A percentile compares a stretch with the other conserved stretches of the same genome.
Conservation (phyloP, 1,140 invertebrate genomes). For the Papilio helenus region DNA sequence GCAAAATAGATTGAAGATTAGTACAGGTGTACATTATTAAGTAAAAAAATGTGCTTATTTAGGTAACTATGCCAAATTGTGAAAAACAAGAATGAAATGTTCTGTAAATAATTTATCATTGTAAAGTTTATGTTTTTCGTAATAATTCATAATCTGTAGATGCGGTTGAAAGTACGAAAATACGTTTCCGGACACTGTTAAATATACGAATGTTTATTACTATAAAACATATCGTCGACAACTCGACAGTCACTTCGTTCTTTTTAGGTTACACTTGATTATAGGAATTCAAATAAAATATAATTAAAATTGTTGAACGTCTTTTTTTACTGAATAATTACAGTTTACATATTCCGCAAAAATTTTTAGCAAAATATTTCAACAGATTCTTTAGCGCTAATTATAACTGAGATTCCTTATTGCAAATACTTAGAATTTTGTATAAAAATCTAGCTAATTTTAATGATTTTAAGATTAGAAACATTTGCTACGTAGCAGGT, state of each 20-base stretch:
- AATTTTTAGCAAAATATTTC: not conserved
- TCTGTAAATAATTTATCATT: not conserved
- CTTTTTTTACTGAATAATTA: constrained; percentile 9
- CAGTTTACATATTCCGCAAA: not conserved
- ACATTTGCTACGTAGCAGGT: not conserved
- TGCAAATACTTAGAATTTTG: not conserved
- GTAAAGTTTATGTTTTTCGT: not conserved
- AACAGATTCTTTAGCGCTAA: not conserved
- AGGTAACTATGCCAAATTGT: too few species aligned
- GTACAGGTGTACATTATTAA: too few species aligned
- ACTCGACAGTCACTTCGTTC: not conserved
- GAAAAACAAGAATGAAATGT: not conserved
- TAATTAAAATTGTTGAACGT: not conserved
- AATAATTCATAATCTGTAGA: not conserved
- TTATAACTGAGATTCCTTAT: not conserved
- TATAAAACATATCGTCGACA: not conserved
- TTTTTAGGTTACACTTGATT: not conserved
- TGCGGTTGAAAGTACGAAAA: not conserved
- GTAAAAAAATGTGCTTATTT: too few species aligned
- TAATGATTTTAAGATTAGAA: not conserved
- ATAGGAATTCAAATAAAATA: constrained; percentile 7
- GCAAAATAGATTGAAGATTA: too few species aligned
- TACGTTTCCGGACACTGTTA: not conserved
- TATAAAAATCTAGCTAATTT: not conserved
- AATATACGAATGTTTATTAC: not conserved